A percentile compares a stretch with the other conserved stretches of the same genome.
Evolutionary conservation across 2,888 invertebrate genomes (phyloP).

Genomic region (Hypselothyrea guttata): DNA sequence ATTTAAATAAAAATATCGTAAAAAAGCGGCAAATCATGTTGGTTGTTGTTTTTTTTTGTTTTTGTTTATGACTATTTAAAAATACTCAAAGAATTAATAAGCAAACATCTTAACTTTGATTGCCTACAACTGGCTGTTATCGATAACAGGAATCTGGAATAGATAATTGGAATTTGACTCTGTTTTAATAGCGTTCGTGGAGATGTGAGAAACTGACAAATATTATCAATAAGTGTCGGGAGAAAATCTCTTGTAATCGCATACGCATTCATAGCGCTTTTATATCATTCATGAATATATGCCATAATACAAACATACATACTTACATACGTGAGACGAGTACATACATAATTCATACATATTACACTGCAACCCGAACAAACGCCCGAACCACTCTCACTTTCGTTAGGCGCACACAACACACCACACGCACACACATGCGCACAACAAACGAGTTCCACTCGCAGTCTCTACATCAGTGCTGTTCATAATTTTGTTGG

Average conservation of each 20-base stretch:
- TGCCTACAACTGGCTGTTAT: no score
- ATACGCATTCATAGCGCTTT: not conserved
- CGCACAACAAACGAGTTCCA: conserved; percentile 63
- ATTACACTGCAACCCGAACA: conserved; percentile 10
- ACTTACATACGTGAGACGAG: conserved; percentile 2
- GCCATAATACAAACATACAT: conserved; percentile 3
- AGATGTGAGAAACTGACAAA: not conserved
- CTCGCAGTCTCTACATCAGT: conserved; percentile 58
- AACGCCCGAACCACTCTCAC: conserved; percentile 60
- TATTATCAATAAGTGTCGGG: not conserved
- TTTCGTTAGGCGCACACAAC: conserved; percentile 45
- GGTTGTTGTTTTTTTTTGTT: no score
- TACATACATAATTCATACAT: conserved; percentile 10
- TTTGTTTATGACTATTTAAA: no score
- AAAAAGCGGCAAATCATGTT: no score
- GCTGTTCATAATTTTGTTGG: no score
- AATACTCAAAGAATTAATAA: no score
- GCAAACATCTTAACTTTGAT: no score
- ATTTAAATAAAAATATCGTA: no score
- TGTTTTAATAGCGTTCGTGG: no score
- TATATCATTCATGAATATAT: not conserved
- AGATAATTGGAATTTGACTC: no score
- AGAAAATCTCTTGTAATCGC: not conserved
- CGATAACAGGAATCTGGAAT: no score
- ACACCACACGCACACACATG: not conserved